Conservation (phyloP, 92 coral and sea anemone species). For the Virgularia gustaviana region DNA sequence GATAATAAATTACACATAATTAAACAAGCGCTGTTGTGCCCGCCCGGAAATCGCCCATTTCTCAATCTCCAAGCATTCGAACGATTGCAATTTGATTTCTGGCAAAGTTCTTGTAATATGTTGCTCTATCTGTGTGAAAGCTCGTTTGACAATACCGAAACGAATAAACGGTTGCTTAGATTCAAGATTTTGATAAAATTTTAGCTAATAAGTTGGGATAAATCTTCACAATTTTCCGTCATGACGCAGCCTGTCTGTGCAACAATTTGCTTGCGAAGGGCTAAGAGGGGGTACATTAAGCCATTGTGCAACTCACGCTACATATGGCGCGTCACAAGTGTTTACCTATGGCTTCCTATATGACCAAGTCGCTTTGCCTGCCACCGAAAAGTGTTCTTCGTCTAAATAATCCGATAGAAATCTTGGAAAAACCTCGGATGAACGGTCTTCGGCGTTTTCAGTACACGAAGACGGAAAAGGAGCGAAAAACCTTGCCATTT, state of each 20-base stretch:
- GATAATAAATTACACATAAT: no score
- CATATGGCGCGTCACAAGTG: not conserved
- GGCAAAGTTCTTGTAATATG: not conserved
- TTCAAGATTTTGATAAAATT: not conserved
- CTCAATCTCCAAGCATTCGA: not conserved
- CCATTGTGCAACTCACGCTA: not conserved
- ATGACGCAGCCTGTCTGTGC: conserved; percentile 30
- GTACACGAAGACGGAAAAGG: conserved; percentile 8
- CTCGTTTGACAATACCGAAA: no score
- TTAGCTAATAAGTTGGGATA: no score
- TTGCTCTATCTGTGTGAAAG: not conserved
- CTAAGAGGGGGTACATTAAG: conserved; percentile 32
- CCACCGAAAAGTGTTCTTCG: not conserved
- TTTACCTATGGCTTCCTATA: not conserved
- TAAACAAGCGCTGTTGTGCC: not conserved
- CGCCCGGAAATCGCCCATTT: conserved; percentile 41
- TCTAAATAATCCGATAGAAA: not conserved
- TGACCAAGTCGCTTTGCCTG: not conserved
- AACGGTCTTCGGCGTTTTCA: not conserved
- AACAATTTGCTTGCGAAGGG: conserved; percentile 6
- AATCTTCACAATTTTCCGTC: not conserved
- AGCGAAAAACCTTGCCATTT: not conserved
- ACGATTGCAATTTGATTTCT: conserved; percentile 10
- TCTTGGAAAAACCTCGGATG: conserved; percentile 15
- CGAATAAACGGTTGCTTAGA: not conserved